A percentile compares a stretch with the other conserved stretches of the same genome.
phyloP scores from a whole-genome alignment of 2,113 vertebrate genomes.

The Antechinus stuartii region DNA sequence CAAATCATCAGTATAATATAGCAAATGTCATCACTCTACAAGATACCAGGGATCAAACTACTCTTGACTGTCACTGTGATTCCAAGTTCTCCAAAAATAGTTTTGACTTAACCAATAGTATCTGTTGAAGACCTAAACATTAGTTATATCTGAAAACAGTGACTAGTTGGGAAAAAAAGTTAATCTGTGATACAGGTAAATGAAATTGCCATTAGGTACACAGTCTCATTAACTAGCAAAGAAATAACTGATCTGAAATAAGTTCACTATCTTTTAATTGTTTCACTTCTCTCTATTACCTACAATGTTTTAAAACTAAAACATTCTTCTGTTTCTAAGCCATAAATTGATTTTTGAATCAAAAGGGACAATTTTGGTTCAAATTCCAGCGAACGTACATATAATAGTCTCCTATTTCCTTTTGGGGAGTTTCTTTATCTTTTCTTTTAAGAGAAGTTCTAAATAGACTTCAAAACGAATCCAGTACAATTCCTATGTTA shows the following conservation, averaged over 20 bases:
- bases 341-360: background rate
- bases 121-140: background rate
- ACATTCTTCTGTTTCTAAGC: background rate
- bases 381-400: background rate
- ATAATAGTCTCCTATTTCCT: background rate
- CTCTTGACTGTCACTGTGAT: background rate
- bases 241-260: background rate
- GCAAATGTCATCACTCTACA: background rate
- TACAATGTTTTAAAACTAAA: background rate
- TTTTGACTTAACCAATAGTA: background rate
- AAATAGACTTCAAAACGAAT: background rate
- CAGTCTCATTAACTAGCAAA: background rate
- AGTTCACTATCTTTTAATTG: background rate
- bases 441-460: background rate
- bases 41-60: background rate
- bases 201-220: background rate
- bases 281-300: background rate
- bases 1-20: background rate
- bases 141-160: background rate
- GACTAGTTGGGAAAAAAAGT: background rate
- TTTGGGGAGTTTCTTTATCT: background rate
- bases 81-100: background rate
- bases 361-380: background rate
- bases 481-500: background rate
- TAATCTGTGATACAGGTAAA: background rate